Base-by-base conservation (phyloP, 1,140 invertebrate genomes). In the Drosophila orena region DNA sequence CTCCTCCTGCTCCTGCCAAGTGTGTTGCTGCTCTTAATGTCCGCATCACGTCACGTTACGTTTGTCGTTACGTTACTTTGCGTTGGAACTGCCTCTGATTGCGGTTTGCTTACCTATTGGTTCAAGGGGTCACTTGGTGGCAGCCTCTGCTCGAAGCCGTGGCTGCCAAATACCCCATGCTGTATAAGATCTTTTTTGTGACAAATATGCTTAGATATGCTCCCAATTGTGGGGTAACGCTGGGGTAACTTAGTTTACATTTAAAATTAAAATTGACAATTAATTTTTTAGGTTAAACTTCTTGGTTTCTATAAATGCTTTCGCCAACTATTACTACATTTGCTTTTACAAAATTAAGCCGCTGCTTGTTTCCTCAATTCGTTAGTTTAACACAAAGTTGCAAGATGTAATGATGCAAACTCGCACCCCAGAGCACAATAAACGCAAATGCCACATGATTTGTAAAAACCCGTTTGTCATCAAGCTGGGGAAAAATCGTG, bases 51-150 rank as follows among this genome's bases (percentile, higher is more conserved):
- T 85, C 55, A 54, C 34, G 54, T 58, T 77, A 61, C 30, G 53
- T 69, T 68, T 54, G 43, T 40, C 61, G 53, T 34, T 58, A 20
- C 71, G 37, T 59, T 76, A 30, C 77, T 43, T 71, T 61, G 50
- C 50, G 50, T 59, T 62, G 54, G 58, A 44, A n/a, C 62, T 57
- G 71, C 76, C 84, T 69, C 73, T 83, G 78, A 81, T 79, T 83
- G 77, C 71, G 64, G 76, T 68, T 79, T 77, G 79, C 76, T 77
- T 79, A 79, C 83, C 84, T 79, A 79, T 70, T 52, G 83, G 83
- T 88, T 88, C 83, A 88, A 77, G 77, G 77, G 83, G 83, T 88
- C 84, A 88, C 60, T 83, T 62, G 57, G 58, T 58, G 79, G 71
- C 72, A 64, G 68, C 40, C 17, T 15, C 43, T 38, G 11, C 2